Evolutionary conservation across 2,797 vertebrate genomes (phyloP).

Genomic region (Myotis vivesi): DNA sequence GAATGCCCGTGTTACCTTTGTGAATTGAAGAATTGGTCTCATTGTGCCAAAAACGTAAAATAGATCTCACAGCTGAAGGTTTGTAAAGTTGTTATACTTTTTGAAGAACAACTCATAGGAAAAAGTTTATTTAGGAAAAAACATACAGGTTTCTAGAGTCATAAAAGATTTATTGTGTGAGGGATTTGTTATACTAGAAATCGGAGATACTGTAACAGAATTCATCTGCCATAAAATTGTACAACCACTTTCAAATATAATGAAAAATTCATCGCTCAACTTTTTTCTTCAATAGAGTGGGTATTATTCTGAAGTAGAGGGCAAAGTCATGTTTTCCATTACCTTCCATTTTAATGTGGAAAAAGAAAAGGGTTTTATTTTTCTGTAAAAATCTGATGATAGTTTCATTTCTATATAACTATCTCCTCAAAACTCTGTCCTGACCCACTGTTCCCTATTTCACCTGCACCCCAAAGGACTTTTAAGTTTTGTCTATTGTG

Average conservation of each 20-base stretch:
- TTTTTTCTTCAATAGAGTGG: slow-evolving; percentile 10
- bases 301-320: slow-evolving; percentile 50
- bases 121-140: slow-evolving; percentile 62
- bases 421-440: not conserved
- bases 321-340: slow-evolving; percentile 23
- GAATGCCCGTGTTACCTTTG: not conserved
- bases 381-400: slow-evolving; percentile 30
- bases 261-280: slow-evolving; percentile 69
- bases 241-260: slow-evolving; percentile 69
- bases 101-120: slow-evolving; percentile 25
- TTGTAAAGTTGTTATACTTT: slow-evolving; percentile 43
- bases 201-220: slow-evolving; percentile 41
- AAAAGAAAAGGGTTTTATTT: slow-evolving; percentile 15
- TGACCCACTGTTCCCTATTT: not conserved
- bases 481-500: not conserved
- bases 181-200: slow-evolving; percentile 62
- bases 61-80: not conserved
- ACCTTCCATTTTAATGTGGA: slow-evolving; percentile 24
- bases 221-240: slow-evolving; percentile 59
- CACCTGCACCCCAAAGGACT: not conserved
- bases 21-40: not conserved
- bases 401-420: not conserved
- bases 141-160: slow-evolving; percentile 38
- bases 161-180: slow-evolving; percentile 68
- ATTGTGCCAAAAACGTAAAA: not conserved